These are phyloP conservation scores for Saxidomus purpurata DNA, from an alignment of 1,140 invertebrate genomes.

Conservation along the genomic window DNA sequence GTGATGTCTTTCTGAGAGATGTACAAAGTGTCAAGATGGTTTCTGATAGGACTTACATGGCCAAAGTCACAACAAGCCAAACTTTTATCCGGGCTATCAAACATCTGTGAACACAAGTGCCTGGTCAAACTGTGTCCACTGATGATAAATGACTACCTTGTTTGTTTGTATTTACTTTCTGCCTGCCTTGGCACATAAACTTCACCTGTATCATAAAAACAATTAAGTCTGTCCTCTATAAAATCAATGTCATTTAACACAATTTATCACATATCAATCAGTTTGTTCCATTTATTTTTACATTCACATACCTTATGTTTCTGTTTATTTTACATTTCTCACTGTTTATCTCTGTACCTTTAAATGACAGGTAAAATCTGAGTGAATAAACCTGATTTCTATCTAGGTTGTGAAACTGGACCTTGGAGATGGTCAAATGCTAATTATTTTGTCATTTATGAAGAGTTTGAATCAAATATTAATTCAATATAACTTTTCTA, in stretches of 20 bases:
- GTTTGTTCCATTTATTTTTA: neutral
- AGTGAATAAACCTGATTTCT: neutral
- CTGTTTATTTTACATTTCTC: neutral
- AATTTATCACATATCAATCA: constrained; percentile 35
- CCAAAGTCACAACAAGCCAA: neutral
- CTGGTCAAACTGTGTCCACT: neutral
- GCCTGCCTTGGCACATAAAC: constrained; percentile 32
- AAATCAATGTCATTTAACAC: constrained; percentile 24
- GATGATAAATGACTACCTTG: constrained; percentile 17
- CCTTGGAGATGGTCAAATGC: neutral
- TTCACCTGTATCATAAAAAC: constrained; percentile 43
- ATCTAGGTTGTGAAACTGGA: neutral
- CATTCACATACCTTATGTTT: neutral
- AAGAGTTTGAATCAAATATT: too few species aligned
- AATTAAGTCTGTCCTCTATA: neutral
- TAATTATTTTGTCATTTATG: neutral
- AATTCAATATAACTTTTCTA: too few species aligned
- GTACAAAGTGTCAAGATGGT: too few species aligned
- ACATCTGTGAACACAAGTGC: neutral
- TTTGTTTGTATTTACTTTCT: constrained; percentile 50
- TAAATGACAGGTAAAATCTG: neutral
- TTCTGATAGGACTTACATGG: too few species aligned
- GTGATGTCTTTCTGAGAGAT: too few species aligned
- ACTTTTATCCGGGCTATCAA: neutral
- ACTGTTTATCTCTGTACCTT: neutral